Conservation (phyloP, 1,140 invertebrate genomes). For the Lucilia sericata region DNA sequence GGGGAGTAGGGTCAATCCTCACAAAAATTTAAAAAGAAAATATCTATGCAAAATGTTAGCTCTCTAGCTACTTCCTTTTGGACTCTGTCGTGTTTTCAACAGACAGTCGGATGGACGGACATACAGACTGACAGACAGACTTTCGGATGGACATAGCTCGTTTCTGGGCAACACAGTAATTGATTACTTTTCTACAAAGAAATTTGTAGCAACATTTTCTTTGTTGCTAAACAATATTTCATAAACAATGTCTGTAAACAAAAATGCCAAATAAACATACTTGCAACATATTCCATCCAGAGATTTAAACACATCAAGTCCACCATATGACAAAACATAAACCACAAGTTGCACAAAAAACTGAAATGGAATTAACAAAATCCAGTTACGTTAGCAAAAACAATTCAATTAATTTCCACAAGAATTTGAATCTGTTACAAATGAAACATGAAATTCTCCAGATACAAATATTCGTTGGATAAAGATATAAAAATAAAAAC, state of each 20-base stretch:
- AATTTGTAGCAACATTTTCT: no score
- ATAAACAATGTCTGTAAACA: background rate
- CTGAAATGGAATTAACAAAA: background rate
- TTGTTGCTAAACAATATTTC: background rate
- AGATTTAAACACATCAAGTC: background rate
- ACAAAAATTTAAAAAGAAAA: no score
- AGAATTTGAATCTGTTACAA: background rate
- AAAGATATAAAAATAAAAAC: background rate
- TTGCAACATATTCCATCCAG: background rate
- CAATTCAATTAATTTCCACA: conserved; percentile 8
- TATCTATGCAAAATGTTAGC: no score
- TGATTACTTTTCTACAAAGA: no score
- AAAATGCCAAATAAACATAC: background rate
- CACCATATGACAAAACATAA: background rate
- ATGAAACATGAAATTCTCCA: background rate
- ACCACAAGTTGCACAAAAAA: conserved; percentile 22
- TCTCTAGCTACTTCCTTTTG: no score
- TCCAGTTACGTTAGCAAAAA: background rate
- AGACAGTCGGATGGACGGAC: no score
- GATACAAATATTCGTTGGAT: background rate
- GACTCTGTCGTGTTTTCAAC: no score
- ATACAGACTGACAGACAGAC: no score
- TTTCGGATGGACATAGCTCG: no score
- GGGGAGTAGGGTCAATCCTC: no score
- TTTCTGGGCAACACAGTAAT: no score